phyloP scores from a whole-genome alignment of 2,888 invertebrate genomes.

The Drosophila mimica region DNA sequence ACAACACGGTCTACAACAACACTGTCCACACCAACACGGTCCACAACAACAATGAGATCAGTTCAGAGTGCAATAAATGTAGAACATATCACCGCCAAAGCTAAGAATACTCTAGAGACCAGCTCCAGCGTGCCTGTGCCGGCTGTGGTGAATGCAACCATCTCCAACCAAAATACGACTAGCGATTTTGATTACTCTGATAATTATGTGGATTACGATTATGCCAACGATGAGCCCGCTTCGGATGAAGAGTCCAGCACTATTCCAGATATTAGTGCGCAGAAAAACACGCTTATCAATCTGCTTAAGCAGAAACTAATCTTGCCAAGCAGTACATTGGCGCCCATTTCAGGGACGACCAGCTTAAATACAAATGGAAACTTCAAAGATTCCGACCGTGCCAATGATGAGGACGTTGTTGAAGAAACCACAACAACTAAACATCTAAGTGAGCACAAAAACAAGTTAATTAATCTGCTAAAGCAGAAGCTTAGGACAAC shows the following conservation, averaged over 20 bases:
- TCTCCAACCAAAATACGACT: not conserved
- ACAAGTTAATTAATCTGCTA: constrained; percentile 43
- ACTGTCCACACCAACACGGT: not conserved
- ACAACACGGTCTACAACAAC: constrained; percentile 8
- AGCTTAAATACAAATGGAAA: not conserved
- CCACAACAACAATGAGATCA: not conserved
- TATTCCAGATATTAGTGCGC: constrained; percentile 20
- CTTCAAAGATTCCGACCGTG: constrained; percentile 33
- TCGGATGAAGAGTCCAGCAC: constrained; percentile 17
- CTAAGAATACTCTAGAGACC: constrained; percentile 32
- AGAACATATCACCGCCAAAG: not conserved
- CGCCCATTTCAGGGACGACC: not conserved
- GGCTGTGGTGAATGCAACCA: constrained; percentile 28
- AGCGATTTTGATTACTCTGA: constrained; percentile 35
- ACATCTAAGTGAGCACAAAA: constrained; percentile 41
- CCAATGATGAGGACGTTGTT: constrained; percentile 30
- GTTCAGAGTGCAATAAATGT: constrained; percentile 7
- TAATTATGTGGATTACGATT: constrained; percentile 54
- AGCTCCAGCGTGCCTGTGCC: constrained; percentile 37
- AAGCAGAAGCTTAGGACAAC: constrained; percentile 21
- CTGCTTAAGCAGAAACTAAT: constrained; percentile 40
- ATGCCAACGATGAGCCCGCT: constrained; percentile 56
- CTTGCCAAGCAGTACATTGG: not conserved
- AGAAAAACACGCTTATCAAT: constrained; percentile 41
- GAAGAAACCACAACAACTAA: constrained; percentile 7